These are phyloP conservation scores for Cyphomyrmex costatus DNA, from an alignment of 1,140 invertebrate species.

Conservation along the genomic window DNA sequence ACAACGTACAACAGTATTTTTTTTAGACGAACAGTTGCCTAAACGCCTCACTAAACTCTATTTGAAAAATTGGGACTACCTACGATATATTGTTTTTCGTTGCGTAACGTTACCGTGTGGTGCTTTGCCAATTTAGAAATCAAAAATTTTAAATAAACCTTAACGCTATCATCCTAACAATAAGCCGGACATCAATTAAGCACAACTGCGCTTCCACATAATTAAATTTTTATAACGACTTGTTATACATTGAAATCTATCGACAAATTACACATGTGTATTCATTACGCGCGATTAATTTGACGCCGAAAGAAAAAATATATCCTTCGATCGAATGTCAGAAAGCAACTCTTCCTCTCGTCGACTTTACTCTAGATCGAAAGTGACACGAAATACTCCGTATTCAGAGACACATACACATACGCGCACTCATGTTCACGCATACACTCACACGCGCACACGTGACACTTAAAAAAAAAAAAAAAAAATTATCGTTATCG, in stretches of 20 bases:
- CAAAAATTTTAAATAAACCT: neutral
- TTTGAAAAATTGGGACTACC: neutral
- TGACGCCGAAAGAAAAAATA: conserved; percentile 14
- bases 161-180: conserved; percentile 11
- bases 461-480: conserved; percentile 17
- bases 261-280: conserved; percentile 13
- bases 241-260: conserved; percentile 31
- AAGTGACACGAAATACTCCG: conserved; percentile 36
- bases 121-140: neutral
- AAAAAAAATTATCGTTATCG: conserved; percentile 70
- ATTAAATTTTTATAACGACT: conserved; percentile 39
- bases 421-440: conserved; percentile 10
- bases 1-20: neutral
- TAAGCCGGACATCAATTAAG: conserved; percentile 24
- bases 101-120: neutral
- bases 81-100: neutral
- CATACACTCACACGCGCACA: conserved; percentile 20
- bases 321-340: conserved; percentile 33
- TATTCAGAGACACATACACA: conserved; percentile 28
- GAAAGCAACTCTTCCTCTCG: conserved; percentile 55
- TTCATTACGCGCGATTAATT: conserved; percentile 27
- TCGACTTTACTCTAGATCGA: conserved; percentile 55
- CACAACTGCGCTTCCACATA: conserved; percentile 56
- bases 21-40: neutral
- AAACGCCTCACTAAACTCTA: neutral